These are phyloP conservation scores for Larimichthys polyactis DNA, from an alignment of 2,113 vertebrate species.

Conservation along the genomic window DNA sequence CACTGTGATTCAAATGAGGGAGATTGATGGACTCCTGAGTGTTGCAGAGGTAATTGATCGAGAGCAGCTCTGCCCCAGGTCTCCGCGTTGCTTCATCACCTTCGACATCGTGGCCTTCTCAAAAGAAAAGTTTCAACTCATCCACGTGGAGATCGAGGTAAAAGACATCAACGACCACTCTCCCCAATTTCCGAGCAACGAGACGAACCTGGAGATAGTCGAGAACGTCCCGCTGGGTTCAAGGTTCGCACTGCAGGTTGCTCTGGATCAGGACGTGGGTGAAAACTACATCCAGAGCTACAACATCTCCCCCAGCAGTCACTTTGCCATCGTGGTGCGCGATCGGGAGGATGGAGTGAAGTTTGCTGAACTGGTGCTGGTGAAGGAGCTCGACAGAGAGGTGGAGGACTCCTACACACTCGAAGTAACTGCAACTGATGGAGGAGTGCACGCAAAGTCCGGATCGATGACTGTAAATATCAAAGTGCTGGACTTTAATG, in stretches of 20 bases:
- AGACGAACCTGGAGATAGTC: slow-evolving; percentile 77
- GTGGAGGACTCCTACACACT: slow-evolving; percentile 78
- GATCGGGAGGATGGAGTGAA: slow-evolving; percentile 78
- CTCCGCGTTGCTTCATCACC: slow-evolving; percentile 78
- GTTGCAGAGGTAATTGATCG: slow-evolving; percentile 81
- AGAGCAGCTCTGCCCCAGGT: slow-evolving; percentile 80
- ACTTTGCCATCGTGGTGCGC: slow-evolving; percentile 78
- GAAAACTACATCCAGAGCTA: slow-evolving; percentile 84
- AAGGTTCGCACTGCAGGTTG: slow-evolving; percentile 76
- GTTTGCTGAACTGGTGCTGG: slow-evolving; percentile 80
- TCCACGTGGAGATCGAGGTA: slow-evolving; percentile 86
- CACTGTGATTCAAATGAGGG: slow-evolving; percentile 78
- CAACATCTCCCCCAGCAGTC: slow-evolving; percentile 75
- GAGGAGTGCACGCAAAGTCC: slow-evolving; percentile 67
- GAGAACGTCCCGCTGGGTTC: slow-evolving; percentile 78
- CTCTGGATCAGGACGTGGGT: slow-evolving; percentile 83
- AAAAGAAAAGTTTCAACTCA: slow-evolving; percentile 83
- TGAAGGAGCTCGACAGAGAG: slow-evolving; percentile 81
- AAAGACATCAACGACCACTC: slow-evolving; percentile 84
- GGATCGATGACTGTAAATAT: slow-evolving; percentile 76
- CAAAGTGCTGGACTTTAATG: slow-evolving; percentile 84
- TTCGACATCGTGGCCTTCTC: slow-evolving; percentile 84
- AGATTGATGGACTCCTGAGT: slow-evolving; percentile 81
- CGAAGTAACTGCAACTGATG: slow-evolving; percentile 75
- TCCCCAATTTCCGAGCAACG: slow-evolving; percentile 73